phyloP scores from a whole-genome alignment of 2,888 invertebrate genomes.

The Caenorhabditis uteleia region DNA sequence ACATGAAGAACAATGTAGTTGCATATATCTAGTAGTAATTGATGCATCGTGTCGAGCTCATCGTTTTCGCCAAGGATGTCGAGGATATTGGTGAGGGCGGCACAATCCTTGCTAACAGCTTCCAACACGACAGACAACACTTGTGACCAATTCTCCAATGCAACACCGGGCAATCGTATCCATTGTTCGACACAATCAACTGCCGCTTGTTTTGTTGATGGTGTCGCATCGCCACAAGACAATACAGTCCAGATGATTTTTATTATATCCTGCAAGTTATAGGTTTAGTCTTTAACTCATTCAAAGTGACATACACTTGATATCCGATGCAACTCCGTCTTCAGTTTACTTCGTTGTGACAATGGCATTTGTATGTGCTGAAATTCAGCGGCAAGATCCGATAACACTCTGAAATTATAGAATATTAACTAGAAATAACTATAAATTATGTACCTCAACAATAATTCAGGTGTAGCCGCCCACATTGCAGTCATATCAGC shows the following conservation, averaged over 20 bases:
- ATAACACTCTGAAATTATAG: constrained; percentile 49
- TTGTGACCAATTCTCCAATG: constrained; percentile 45
- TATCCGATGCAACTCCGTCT: constrained; percentile 49
- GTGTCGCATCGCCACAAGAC: constrained; percentile 45
- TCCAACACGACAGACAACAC: constrained; percentile 44
- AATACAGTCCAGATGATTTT: constrained; percentile 52
- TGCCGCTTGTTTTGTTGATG: constrained; percentile 58
- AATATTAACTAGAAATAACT: neutral
- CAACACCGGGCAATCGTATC: constrained; percentile 57
- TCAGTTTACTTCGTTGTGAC: constrained; percentile 53
- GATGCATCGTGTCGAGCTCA: constrained; percentile 45
- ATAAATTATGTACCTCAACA: constrained; percentile 38
- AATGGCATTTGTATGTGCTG: constrained; percentile 53
- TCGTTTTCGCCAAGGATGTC: constrained; percentile 52
- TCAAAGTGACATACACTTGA: constrained; percentile 41
- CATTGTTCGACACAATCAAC: constrained; percentile 65
- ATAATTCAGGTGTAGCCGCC: constrained; percentile 50
- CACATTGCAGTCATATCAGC: constrained; percentile 54
- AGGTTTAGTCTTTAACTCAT: neutral
- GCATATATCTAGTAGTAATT: constrained; percentile 41
- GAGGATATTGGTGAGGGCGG: constrained; percentile 48
- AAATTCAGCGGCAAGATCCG: constrained; percentile 62
- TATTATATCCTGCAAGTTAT: constrained; percentile 51
- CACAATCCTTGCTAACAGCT: constrained; percentile 44
- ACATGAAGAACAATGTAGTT: constrained; percentile 43